Evolutionary conservation across 1,140 invertebrate genomes (phyloP).

Genomic region (Xylocopa sonorina): DNA sequence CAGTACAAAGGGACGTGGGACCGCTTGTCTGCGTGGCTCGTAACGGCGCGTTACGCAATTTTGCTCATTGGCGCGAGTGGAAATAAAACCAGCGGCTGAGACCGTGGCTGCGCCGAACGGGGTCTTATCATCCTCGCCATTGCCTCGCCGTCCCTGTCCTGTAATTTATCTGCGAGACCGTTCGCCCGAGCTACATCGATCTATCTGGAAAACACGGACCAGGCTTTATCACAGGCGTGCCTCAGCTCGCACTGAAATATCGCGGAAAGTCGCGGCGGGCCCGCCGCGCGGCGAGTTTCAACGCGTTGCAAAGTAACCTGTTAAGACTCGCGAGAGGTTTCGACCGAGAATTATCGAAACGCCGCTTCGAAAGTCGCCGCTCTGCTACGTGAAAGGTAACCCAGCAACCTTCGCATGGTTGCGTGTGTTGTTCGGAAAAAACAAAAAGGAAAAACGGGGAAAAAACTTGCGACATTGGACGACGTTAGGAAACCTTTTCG

Average conservation of each 20-base stretch:
- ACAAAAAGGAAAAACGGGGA: too few species aligned
- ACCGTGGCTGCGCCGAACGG: not conserved
- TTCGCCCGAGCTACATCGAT: not conserved
- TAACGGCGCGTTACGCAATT: slow-evolving; percentile 31
- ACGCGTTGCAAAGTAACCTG: not conserved
- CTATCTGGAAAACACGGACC: slow-evolving; percentile 8
- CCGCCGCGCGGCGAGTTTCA: too few species aligned
- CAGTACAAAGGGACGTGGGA: not conserved
- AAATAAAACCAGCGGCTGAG: slow-evolving; percentile 6
- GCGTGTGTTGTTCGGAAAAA: not conserved
- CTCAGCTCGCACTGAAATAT: slow-evolving; percentile 12
- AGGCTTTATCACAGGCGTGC: not conserved
- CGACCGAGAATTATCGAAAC: not conserved
- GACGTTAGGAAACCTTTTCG: too few species aligned
- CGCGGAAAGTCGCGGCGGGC: not conserved
- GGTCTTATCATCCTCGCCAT: slow-evolving; percentile 3
- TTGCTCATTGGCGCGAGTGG: slow-evolving; percentile 4
- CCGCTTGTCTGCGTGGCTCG: not conserved
- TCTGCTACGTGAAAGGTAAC: not conserved
- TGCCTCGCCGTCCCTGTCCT: not conserved
- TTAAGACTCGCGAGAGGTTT: too few species aligned
- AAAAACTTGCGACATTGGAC: too few species aligned
- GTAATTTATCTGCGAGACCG: slow-evolving; percentile 13
- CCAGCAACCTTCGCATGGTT: not conserved
- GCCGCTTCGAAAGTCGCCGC: not conserved